A percentile compares a stretch with the other conserved stretches of the same genome.
Conservation (phyloP, 1,140 invertebrate species). For the Trinorchestia longiramus region DNA sequence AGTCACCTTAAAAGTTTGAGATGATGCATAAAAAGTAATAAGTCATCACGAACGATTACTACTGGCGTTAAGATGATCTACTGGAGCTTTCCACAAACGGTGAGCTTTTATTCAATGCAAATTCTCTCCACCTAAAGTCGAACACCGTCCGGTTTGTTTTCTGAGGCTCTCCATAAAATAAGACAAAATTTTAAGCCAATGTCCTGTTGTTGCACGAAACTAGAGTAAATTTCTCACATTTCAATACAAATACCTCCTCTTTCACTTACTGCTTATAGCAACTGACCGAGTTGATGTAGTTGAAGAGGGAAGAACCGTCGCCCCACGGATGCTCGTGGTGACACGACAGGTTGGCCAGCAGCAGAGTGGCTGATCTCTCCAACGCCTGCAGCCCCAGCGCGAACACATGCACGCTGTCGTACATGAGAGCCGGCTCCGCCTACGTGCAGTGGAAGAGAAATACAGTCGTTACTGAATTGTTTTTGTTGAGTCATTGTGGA, state of each 20-base stretch:
- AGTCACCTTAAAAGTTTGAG: not conserved
- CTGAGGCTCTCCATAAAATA: not conserved
- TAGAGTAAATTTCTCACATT: not conserved
- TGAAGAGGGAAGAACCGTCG: slow-evolving; percentile 82
- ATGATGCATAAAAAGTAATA: not conserved
- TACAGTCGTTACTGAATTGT: not conserved
- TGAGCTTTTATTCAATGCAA: not conserved
- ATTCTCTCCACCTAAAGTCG: not conserved
- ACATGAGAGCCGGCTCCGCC: slow-evolving; percentile 78
- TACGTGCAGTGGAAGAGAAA: not conserved
- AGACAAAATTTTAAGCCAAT: not conserved
- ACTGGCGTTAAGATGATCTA: not conserved
- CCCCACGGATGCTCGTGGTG: slow-evolving; percentile 80
- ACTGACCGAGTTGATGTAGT: slow-evolving; percentile 81
- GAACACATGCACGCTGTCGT: slow-evolving; percentile 83
- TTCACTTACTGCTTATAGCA: not conserved
- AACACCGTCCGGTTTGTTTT: not conserved
- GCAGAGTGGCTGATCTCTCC: slow-evolving; percentile 77
- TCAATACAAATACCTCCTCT: not conserved
- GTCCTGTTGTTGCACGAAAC: not conserved
- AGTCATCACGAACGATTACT: not conserved
- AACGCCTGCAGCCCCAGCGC: slow-evolving; percentile 76
- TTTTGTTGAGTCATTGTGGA: not conserved
- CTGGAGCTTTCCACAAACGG: not conserved
- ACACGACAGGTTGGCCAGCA: slow-evolving; percentile 79